Evolutionary conservation across 1,140 invertebrate genomes (phyloP), one percentile per base, ranked within the genome.

Genomic region (Aphaenogaster rudis): DNA sequence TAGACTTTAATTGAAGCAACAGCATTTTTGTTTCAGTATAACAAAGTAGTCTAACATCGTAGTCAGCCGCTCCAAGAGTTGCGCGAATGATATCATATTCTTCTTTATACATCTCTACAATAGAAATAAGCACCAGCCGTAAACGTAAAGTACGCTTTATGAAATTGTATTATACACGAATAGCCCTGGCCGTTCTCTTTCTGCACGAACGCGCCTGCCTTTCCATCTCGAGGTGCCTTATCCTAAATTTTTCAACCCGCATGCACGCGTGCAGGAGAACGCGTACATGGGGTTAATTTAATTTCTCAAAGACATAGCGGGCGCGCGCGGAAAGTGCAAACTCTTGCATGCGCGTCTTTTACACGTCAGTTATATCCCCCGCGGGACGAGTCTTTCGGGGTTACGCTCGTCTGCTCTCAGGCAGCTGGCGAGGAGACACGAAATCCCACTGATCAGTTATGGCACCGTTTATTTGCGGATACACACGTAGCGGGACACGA

Each of bases 331-430:
- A 39, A 50, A 84, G 69, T 84, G 69, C 80, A 74, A 76, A 76
- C 28, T 61, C 80, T 84, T 84, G 80, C 80, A 84, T 45, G 42
- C 69, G 33, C 69, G 54, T 84, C 69, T 17, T 84, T 84, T 84
- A 84, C 42, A 76, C 13, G 71, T 76, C 69, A 61, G 45, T 36
- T 84, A 36, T 42, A 42, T 45, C 64, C 57, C 5, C 52, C 42
- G 39, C 11, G 67, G 39, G 54, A 36, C 7, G 42, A 21, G 33
- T 28, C 80, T 33, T 59, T 48, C 33, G 69, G 33, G 39, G 21
- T 61, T 42, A 67, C 48, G 9, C 33, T 59, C 28, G 28, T 42
- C 52, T 45, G 21, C 28, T 57, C 7, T 28, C 28, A 11, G 7
- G n/a, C 66, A 57, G 13, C 80, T 84, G 54, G 74, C 80, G 45